Evolutionary conservation across 1,140 invertebrate genomes (phyloP).

Genomic region (Rhagoletis zephyria): DNA sequence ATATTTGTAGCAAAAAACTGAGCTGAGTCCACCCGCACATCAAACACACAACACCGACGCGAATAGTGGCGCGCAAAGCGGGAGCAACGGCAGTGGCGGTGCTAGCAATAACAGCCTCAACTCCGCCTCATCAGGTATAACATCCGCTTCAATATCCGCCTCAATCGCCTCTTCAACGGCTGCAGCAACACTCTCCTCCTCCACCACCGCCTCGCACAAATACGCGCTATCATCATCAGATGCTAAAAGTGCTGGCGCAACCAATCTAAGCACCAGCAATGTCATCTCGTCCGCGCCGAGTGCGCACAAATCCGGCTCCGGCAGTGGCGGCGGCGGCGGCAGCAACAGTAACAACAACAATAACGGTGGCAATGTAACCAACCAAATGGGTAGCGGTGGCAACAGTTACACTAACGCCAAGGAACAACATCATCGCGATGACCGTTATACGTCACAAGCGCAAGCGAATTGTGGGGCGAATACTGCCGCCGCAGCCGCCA

Average conservation of each 20-base stretch:
- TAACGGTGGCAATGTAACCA: conserved; percentile 48
- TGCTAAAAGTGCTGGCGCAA: conserved; percentile 1
- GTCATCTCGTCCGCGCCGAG: conserved; percentile 36
- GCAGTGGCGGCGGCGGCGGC: conserved; percentile 24
- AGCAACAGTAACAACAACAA: conserved; percentile 57
- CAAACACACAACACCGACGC: conserved; percentile 58
- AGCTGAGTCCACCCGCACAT: conserved; percentile 70
- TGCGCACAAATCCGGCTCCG: conserved; percentile 6
- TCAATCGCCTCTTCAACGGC: conserved; percentile 57
- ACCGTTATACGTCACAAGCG: conserved; percentile 55
- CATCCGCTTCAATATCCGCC: conserved; percentile 56
- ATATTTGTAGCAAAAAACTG: conserved; percentile 69
- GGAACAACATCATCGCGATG: conserved; percentile 56
- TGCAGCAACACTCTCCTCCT: conserved; percentile 7
- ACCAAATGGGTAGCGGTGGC: conserved; percentile 53
- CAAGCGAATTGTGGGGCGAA: conserved; percentile 44
- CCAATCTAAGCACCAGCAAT: conserved; percentile 23
- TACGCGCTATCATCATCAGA: conserved; percentile 33
- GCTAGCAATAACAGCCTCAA: conserved; percentile 55
- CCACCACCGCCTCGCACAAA: conserved; percentile 7
- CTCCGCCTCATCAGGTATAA: conserved; percentile 60
- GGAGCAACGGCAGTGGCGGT: neutral
- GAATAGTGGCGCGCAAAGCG: conserved; percentile 37
- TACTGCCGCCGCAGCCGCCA: neutral
- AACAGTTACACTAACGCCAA: conserved; percentile 59